Evolutionary conservation across 2,113 vertebrate species (phyloP), one percentile per base, ranked within the genome.

Genomic region (Pteruthius melanotis): DNA sequence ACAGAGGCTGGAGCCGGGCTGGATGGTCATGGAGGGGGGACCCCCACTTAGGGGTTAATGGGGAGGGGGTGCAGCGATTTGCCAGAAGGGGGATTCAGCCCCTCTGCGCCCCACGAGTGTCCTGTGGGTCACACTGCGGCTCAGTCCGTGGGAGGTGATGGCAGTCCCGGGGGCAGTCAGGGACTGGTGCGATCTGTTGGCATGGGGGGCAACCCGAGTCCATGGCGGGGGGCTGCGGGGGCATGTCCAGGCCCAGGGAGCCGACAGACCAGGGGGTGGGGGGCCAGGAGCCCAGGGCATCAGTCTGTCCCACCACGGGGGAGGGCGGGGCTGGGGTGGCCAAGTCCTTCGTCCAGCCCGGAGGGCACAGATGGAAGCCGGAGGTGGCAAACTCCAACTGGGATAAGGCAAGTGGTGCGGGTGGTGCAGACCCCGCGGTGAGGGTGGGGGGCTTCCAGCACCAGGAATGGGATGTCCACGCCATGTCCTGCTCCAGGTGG

Each of bases 181-280:
- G 60, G 56, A 45, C 53, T 44, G 75, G 66, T 23, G 22, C 37
- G 3, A 7, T 53, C 79, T 3, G 2, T 47, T 0, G 0, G 21
- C 44, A 19, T 1, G 13, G 39, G n/a, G 15, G 53, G 40, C 26
- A 76, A 30, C 35, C 35, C 8, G 0, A 84, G 59, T 21, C 71
- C 54, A 4, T 9, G 3, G 2, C 0, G 0, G 50, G 75, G 52
- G 60, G 35, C 60, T 69, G 26, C 3, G 1, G 23, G 71, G 68
- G 20, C 47, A 37, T 1, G 4, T 86, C 35, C 35, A 40, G 61
- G 15, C 57, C 59, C 71, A 11, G 49, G 35, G 60, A 66, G 24
- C 61, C 1, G 2, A 57, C n/a, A 53, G 44, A 69, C 5, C 2
- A 0, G 37, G 1, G 35, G 13, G 19, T 11, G 20, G 2, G 2